Evolutionary conservation across 2,113 vertebrate species (phyloP).

Genomic region (Grantiella picta): DNA sequence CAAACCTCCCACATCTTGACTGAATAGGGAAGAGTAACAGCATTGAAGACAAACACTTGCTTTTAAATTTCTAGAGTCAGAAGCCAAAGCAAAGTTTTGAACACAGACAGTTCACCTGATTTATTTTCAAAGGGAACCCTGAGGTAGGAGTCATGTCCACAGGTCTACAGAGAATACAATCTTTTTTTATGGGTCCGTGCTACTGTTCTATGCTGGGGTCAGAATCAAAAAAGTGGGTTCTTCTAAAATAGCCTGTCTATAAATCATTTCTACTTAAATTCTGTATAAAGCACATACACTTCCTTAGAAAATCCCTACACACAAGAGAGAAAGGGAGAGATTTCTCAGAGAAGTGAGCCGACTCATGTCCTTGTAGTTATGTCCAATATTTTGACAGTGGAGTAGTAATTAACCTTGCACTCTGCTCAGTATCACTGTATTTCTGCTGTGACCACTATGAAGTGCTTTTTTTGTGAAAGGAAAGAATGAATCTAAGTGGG

Average conservation of each 20-base stretch:
- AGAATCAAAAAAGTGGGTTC: neutral
- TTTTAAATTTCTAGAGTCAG: neutral
- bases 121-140: neutral
- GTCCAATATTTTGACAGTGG: constrained; percentile 66
- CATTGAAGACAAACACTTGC: neutral
- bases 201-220: neutral
- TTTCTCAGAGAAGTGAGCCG: neutral
- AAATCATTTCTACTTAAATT: neutral
- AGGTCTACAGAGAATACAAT: neutral
- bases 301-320: neutral
- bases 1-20: neutral
- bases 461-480: constrained; percentile 64
- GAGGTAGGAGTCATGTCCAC: neutral
- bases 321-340: neutral
- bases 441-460: constrained; percentile 62
- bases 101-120: neutral
- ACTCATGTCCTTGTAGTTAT: constrained; percentile 33
- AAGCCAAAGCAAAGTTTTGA: neutral
- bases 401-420: constrained; percentile 56
- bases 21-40: neutral
- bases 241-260: neutral
- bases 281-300: neutral
- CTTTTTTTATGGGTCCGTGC: neutral
- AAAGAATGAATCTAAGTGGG: constrained; percentile 66
- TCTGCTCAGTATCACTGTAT: constrained; percentile 39